A percentile compares a stretch with the other conserved stretches of the same genome.
Conservation (phyloP, 2,113 vertebrate species). For the Pogona vitticeps region DNA sequence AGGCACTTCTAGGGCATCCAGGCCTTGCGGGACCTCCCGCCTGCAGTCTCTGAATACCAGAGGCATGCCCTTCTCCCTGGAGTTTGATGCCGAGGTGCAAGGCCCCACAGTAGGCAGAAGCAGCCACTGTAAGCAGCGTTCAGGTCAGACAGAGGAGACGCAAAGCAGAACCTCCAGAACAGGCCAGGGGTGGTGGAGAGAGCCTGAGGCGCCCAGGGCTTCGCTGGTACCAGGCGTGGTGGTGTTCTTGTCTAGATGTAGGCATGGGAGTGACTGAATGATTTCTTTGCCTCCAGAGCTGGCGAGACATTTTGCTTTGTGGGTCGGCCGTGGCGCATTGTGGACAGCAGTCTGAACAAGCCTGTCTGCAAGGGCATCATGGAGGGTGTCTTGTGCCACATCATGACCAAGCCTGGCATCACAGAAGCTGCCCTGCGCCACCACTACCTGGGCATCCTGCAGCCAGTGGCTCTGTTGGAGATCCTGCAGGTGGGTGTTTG, state of each 20-base stretch:
- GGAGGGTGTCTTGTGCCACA: conserved; percentile 88
- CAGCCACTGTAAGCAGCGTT: no score
- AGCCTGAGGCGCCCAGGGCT: not conserved
- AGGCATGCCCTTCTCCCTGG: not conserved
- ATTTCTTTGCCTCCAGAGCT: conserved; percentile 46
- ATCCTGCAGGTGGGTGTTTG: conserved; percentile 83
- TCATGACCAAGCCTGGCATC: conserved; percentile 89
- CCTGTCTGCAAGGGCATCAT: conserved; percentile 94
- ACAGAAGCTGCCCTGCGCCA: conserved; percentile 78
- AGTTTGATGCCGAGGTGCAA: not conserved
- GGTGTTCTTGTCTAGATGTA: no score
- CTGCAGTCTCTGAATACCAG: not conserved
- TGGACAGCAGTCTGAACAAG: conserved; percentile 88
- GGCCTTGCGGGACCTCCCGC: fast-evolving
- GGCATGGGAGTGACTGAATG: no score
- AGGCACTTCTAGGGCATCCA: no score
- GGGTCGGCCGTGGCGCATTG: conserved; percentile 91
- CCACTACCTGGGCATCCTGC: conserved; percentile 87
- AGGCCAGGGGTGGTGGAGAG: no score
- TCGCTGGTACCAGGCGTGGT: not conserved
- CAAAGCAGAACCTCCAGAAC: not conserved
- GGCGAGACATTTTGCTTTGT: conserved; percentile 78
- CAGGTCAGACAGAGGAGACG: not conserved
- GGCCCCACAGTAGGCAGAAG: no score
- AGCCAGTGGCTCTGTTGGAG: conserved; percentile 85